Conservation (phyloP, 92 coral and sea anemone genomes). For the Palythoa heliodiscus region DNA sequence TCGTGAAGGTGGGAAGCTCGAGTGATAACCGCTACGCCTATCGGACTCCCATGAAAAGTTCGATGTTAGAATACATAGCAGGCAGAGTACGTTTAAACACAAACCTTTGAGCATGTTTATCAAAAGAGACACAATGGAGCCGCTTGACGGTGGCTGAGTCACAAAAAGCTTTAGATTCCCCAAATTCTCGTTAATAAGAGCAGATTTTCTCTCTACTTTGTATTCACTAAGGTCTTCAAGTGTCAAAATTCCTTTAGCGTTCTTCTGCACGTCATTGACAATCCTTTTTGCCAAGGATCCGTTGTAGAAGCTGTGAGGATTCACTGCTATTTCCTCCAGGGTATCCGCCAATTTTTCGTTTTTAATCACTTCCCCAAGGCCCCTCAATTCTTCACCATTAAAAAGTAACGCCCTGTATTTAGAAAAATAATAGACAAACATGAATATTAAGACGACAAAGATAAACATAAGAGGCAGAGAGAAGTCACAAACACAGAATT, state of each 20-base stretch:
- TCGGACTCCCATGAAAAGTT: no score
- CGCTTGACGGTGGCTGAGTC: constrained; percentile 81
- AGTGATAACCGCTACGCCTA: no score
- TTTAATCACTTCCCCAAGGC: constrained; percentile 65
- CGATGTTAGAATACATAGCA: no score
- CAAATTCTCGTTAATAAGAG: constrained; percentile 30
- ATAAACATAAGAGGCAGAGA: neutral
- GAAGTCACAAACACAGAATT: no score
- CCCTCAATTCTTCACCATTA: constrained; percentile 56
- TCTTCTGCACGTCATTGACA: constrained; percentile 59
- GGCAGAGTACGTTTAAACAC: neutral
- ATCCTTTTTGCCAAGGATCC: constrained; percentile 72
- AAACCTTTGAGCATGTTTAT: constrained; percentile 86
- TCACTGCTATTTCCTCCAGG: constrained; percentile 55
- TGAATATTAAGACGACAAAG: neutral
- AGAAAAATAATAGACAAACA: neutral
- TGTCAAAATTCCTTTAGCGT: constrained; percentile 73
- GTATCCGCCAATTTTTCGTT: constrained; percentile 77
- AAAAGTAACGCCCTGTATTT: constrained; percentile 59
- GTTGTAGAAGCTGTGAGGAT: constrained; percentile 78
- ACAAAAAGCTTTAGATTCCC: constrained; percentile 64
- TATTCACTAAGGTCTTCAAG: constrained; percentile 63
- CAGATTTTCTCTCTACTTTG: constrained; percentile 56
- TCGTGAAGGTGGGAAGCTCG: no score
- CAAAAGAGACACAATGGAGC: constrained; percentile 72